Evolutionary conservation across 2,113 vertebrate species (phyloP).

Genomic region (Castor canadensis): DNA sequence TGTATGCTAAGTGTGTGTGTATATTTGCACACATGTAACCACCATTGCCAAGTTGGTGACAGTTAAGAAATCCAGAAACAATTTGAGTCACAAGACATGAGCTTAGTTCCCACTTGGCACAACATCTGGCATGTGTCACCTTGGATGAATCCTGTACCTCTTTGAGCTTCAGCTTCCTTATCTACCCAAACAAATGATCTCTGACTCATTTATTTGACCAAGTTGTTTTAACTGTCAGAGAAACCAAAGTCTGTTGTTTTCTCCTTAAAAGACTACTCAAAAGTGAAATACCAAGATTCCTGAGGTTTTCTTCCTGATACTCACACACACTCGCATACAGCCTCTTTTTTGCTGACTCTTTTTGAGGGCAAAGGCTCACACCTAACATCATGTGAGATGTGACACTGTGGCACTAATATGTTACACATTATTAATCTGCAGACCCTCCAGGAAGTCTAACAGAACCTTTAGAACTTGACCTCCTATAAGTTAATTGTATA

Average conservation of each 20-base stretch:
- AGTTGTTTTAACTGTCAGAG: background rate
- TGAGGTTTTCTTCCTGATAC: background rate
- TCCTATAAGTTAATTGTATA: background rate
- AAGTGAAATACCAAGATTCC: background rate
- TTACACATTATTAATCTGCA: accelerated
- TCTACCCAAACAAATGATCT: background rate
- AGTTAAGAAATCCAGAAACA: background rate
- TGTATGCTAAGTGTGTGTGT: too few relatives aligned
- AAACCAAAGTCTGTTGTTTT: background rate
- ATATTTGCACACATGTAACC: background rate
- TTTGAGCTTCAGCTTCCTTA: background rate
- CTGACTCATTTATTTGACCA: background rate
- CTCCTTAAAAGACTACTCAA: background rate
- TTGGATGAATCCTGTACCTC: background rate
- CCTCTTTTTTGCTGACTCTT: background rate
- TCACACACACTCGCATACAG: accelerated
- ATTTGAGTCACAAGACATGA: background rate
- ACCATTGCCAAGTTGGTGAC: background rate
- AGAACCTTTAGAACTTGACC: accelerated
- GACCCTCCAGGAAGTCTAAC: accelerated
- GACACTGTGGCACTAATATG: too few relatives aligned
- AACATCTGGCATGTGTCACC: background rate
- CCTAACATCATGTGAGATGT: too few relatives aligned
- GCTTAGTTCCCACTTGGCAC: background rate
- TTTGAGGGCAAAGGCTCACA: background rate